Evolutionary conservation across 2,113 vertebrate genomes (phyloP), one percentile per base, ranked within the genome.

Genomic region (Engystomops pustulosus): DNA sequence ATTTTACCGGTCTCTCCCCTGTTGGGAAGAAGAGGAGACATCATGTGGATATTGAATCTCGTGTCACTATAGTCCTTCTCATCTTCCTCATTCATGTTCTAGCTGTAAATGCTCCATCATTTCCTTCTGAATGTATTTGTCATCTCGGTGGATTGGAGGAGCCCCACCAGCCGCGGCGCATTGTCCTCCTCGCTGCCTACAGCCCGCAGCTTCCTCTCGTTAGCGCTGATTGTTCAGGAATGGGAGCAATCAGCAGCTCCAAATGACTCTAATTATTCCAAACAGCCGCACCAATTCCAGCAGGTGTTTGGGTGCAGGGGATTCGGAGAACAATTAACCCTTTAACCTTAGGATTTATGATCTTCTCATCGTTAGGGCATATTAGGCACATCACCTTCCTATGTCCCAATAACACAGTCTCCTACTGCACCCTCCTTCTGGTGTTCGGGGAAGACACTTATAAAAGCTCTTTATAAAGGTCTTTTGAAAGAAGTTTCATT

Each of bases 261-360:
- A 89, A 87, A 80, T 87, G 72, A 58, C 20, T 74, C 86, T 89
- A 88, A 86, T 91, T 89, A 87, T 71, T 77, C 74, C 85, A 88
- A 89, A 25, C 44, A 89, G 38, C 30, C 86, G 88, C 84, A 87
- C 47, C 88, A 87, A 86, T 0, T 76, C 80, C 30, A 18, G 77
- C 79, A 55, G 82, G 82, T 84, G 82, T 84, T 84, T 84, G 82
- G 69, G 69, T 84, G 71, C 72, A 20, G 58, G 72, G 71, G 60
- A 84, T 75, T 51, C 23, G 34, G 51, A 10, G 4, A 34, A 49
- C 20, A 23, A 78, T 84, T 84, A 84, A 84, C 82, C 74, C 82
- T 23, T 84, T 77, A 72, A 84, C 72, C 82, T 84, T 53, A 34
- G 3, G 60, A 77, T 58, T 72, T 60, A 70, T 55, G 67, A 81